Conservation (phyloP, 1,140 invertebrate species). For the Cydia pomonella region DNA sequence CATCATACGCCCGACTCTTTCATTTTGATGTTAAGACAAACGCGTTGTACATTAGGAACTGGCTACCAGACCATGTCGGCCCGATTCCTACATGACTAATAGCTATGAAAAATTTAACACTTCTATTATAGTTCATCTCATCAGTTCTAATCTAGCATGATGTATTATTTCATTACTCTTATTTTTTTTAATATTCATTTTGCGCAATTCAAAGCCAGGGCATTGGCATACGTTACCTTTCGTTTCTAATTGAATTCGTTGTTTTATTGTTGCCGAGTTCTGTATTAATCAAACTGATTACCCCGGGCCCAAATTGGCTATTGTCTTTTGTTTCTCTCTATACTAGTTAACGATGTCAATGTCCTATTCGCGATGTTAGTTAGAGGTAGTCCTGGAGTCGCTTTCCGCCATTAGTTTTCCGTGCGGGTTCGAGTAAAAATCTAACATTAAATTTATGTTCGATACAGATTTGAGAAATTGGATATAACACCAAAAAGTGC, state of each 20-base stretch:
- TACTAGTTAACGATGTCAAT: constrained; percentile 83
- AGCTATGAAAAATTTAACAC: constrained; percentile 71
- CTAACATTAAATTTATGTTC: constrained; percentile 80
- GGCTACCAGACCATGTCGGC: constrained; percentile 60
- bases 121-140: constrained; percentile 68
- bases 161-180: constrained; percentile 78
- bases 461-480: constrained; percentile 98
- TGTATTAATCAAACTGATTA: constrained; percentile 80
- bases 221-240: constrained; percentile 87
- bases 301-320: constrained; percentile 76
- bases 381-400: constrained; percentile 42
- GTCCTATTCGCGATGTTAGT: constrained; percentile 81
- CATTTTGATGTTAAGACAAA: constrained; percentile 75
- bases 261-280: constrained; percentile 76
- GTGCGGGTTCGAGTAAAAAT: constrained; percentile 61
- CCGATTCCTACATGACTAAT: constrained; percentile 67
- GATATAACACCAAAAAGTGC: constrained; percentile 99
- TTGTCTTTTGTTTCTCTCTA: constrained; percentile 70
- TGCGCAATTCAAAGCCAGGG: constrained; percentile 86
- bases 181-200: constrained; percentile 77
- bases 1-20: constrained; percentile 59
- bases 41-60: constrained; percentile 54
- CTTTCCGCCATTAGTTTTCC: constrained; percentile 48
- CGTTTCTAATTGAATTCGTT: constrained; percentile 76
- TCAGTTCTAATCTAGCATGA: constrained; percentile 76